These are phyloP conservation scores for Bibio marci DNA, from an alignment of 2,888 invertebrate genomes.

Conservation along the genomic window DNA sequence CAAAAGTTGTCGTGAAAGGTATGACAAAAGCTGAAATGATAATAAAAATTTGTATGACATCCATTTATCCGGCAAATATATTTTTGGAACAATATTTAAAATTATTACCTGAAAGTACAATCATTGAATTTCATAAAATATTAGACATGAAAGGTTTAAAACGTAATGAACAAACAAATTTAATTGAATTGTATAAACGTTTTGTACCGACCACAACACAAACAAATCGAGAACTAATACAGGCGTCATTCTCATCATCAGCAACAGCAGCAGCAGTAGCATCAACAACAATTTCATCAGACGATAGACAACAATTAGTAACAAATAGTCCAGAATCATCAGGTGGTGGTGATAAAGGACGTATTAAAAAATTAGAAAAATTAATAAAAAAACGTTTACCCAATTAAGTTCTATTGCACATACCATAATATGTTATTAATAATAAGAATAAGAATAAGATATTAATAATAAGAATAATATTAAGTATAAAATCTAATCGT, in stretches of 20 bases:
- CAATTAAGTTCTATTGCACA: no score
- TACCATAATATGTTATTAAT: no score
- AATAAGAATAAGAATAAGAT: no score
- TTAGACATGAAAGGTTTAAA: constrained; percentile 83
- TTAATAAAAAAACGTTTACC: constrained; percentile 35
- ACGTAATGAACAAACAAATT: constrained; percentile 34
- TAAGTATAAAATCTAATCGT: no score
- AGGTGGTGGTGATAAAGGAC: constrained; percentile 25
- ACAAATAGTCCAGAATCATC: constrained; percentile 20
- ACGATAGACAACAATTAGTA: no score
- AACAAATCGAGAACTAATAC: no score
- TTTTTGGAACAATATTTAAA: constrained; percentile 83
- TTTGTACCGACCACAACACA: constrained; percentile 14
- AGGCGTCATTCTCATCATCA: not conserved
- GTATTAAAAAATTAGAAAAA: constrained; percentile 37
- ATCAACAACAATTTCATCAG: no score
- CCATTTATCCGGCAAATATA: constrained; percentile 58
- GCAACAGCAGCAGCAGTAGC: not conserved
- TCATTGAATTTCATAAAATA: constrained; percentile 84
- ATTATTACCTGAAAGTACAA: constrained; percentile 66
- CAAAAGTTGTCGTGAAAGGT: constrained; percentile 53
- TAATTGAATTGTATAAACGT: constrained; percentile 40
- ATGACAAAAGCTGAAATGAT: constrained; percentile 99
- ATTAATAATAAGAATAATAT: no score
- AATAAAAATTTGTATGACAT: constrained; percentile 95